Conservation (phyloP, 1,140 invertebrate species). For the Drosophila pseudoananassae region DNA sequence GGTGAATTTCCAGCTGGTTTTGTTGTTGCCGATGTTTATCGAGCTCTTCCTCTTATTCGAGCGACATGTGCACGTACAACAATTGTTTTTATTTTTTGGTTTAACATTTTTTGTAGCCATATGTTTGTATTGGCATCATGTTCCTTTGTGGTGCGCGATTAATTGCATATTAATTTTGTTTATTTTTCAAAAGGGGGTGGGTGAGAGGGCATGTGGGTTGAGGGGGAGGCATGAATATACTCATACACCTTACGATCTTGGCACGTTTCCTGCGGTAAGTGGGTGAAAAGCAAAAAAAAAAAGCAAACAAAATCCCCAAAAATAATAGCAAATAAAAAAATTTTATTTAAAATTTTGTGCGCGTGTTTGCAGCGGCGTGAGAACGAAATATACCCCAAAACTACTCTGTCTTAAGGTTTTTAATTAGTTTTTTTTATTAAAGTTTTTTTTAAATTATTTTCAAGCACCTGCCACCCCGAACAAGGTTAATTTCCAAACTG, state of each 20-base stretch:
- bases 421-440: constrained; percentile 25
- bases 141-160: constrained; percentile 78
- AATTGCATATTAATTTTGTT: constrained; percentile 81
- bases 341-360: constrained; percentile 67
- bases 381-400: constrained; percentile 49
- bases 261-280: constrained; percentile 74
- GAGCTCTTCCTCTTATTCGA: constrained; percentile 32
- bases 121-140: constrained; percentile 72
- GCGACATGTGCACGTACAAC: constrained; percentile 74
- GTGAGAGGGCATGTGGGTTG: constrained; percentile 1
- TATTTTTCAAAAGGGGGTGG: constrained; percentile 26
- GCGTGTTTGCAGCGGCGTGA: constrained; percentile 65
- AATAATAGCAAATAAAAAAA: constrained; percentile 70
- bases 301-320: constrained; percentile 36
- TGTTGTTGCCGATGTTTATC: constrained; percentile 69
- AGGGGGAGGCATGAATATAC: background rate
- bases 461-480: constrained; percentile 36
- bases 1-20: constrained; percentile 74
- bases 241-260: constrained; percentile 58
- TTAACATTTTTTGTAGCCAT: constrained; percentile 18
- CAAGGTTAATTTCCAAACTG: constrained; percentile 34
- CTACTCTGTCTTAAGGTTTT: constrained; percentile 27
- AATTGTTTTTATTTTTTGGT: constrained; percentile 48
- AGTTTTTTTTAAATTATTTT: constrained; percentile 24
- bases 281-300: constrained; percentile 53